Evolutionary conservation across 2,888 invertebrate genomes (phyloP).

Genomic region (Leucoma salicis): DNA sequence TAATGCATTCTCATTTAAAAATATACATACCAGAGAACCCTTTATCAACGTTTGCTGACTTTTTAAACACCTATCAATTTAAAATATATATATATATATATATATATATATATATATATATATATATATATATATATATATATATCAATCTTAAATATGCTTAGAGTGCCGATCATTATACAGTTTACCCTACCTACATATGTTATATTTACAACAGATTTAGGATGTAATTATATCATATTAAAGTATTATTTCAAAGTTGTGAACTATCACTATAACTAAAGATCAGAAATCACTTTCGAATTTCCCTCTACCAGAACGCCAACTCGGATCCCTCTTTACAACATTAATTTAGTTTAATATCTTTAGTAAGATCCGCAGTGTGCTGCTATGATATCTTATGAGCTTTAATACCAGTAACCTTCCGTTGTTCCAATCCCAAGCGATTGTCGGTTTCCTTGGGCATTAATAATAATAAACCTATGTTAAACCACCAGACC

Average conservation of each 20-base stretch:
- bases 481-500: slow-evolving; percentile 32
- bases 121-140: no score
- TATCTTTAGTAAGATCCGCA: slow-evolving; percentile 18
- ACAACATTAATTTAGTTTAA: slow-evolving; percentile 37
- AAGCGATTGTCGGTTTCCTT: slow-evolving; percentile 32
- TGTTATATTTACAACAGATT: not conserved
- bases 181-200: no score
- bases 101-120: no score
- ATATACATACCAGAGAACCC: no score
- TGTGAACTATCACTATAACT: slow-evolving; percentile 31
- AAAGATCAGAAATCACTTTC: slow-evolving; percentile 35
- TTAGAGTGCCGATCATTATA: no score
- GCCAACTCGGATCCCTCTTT: slow-evolving; percentile 24
- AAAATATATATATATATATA: no score
- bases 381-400: slow-evolving; percentile 31
- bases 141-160: no score
- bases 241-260: slow-evolving; percentile 21
- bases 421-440: slow-evolving; percentile 32
- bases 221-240: slow-evolving; percentile 3
- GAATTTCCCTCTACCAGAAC: slow-evolving; percentile 19
- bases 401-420: slow-evolving; percentile 23
- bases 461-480: slow-evolving; percentile 43
- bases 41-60: no score
- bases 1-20: no score
- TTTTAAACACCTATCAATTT: no score